phyloP scores from a whole-genome alignment of 2,888 invertebrate species.

The Beris chalybata region DNA sequence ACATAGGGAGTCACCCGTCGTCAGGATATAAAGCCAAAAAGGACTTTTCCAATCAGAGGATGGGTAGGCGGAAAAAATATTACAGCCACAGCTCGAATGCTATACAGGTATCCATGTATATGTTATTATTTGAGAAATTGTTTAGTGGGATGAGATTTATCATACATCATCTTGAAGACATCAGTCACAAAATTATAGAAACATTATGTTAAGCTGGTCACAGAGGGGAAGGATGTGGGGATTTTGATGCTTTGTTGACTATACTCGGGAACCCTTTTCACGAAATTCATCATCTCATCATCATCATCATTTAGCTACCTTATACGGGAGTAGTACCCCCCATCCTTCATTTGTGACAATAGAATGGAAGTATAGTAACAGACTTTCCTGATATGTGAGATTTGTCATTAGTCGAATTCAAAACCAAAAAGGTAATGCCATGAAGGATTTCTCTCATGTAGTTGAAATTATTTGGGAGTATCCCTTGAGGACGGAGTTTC shows the following conservation, averaged over 20 bases:
- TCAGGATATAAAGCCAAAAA: too few species aligned
- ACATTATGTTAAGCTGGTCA: slow-evolving; percentile 38
- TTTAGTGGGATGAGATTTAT: slow-evolving; percentile 28
- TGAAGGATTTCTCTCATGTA: slow-evolving; percentile 15
- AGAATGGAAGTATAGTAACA: slow-evolving; percentile 34
- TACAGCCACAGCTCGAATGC: not conserved
- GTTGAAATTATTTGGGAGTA: slow-evolving; percentile 11
- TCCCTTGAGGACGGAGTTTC: not conserved
- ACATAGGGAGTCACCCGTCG: slow-evolving; percentile 1
- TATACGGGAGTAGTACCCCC: slow-evolving; percentile 9
- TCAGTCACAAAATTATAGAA: slow-evolving; percentile 41
- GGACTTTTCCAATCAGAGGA: too few species aligned
- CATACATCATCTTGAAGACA: slow-evolving; percentile 40
- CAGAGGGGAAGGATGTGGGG: slow-evolving; percentile 1
- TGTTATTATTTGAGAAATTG: slow-evolving; percentile 9
- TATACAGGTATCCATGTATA: not conserved
- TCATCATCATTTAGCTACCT: slow-evolving; percentile 26
- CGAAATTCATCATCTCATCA: slow-evolving; percentile 31
- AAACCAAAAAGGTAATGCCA: slow-evolving; percentile 38
- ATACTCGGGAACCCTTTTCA: slow-evolving; percentile 33
- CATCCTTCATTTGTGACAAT: slow-evolving; percentile 14
- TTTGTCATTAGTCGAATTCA: slow-evolving; percentile 38
- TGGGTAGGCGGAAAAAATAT: slow-evolving; percentile 8
- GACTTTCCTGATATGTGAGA: slow-evolving; percentile 39
- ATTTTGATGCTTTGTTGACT: slow-evolving; percentile 13